Evolutionary conservation across 2,888 invertebrate genomes (phyloP), one percentile per base, ranked within the genome.

Genomic region (Spodoptera littoralis): DNA sequence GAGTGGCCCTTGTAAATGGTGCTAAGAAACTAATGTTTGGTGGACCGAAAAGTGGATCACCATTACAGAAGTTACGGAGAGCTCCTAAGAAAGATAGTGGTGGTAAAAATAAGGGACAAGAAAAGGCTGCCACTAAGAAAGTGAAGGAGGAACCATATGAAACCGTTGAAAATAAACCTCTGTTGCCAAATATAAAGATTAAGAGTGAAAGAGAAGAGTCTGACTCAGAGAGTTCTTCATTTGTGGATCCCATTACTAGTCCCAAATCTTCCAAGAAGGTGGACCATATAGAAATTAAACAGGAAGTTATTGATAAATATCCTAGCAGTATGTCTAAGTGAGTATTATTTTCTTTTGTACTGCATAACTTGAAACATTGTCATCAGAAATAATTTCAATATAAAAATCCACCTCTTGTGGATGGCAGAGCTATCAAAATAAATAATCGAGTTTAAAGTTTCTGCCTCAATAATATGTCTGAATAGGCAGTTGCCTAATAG

Each of bases 1-100:
- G 98, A 97, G 93, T 92, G 22, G 86, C 90, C 56, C 61, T 91
- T 36, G 88, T 91, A 5, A 90, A 95, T 96, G 82, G 96, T 95
- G 82, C 92, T 13, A 94, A 92, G 72, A 93, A 92, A 73, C 84
- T 91, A 3, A 93, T 93, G 92, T 94, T 94, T 89, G 93, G 94
- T 57, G 88, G 92, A 45, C 88, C 87, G 60, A 93, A 92, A 77
- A 70, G 84, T 50, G 91, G 92, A 27, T 81, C 83, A 47, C 84
- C 90, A 9, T 61, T 84, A 65, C 90, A 90, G 48, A 94, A 90
- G 76, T 18, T 90, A 36, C 90, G 85, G 71, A 89, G 88, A 76
- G 88, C 84, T 12, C 78, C 90, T 24, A 94, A 91, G 67, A 93
- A 90, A 74, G 92, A 93, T 51, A 78, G 77, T 64, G 48, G 60